A percentile compares a stretch with the other conserved stretches of the same genome.
Conservation (phyloP, 2,113 vertebrate genomes). For the Odocoileus virginianus region DNA sequence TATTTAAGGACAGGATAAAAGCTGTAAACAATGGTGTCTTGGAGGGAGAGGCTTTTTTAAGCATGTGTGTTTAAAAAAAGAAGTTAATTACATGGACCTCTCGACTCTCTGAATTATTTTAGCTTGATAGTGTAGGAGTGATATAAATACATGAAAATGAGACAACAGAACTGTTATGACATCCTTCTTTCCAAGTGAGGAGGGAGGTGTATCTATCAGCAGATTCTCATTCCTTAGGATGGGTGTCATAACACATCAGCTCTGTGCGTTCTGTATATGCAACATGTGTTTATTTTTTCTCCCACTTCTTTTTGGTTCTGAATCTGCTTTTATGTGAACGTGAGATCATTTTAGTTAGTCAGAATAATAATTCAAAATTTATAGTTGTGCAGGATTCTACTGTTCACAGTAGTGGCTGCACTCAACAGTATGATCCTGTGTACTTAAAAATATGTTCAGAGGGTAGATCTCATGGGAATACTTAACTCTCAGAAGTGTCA, state of each 20-base stretch:
- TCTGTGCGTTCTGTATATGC: not conserved
- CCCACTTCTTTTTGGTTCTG: not conserved
- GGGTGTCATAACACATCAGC: slow-evolving; percentile 37
- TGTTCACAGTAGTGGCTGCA: not conserved
- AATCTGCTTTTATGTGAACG: slow-evolving; percentile 46
- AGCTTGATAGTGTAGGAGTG: slow-evolving; percentile 9
- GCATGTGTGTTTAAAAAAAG: not conserved
- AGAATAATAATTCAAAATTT: slow-evolving; percentile 30
- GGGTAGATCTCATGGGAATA: not conserved
- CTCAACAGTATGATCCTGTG: not conserved
- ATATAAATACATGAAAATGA: slow-evolving; percentile 11
- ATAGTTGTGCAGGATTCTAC: not conserved
- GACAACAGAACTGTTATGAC: not conserved
- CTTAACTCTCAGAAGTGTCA: not conserved
- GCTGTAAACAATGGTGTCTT: not conserved
- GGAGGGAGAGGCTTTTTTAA: not conserved
- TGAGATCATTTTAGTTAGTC: not conserved
- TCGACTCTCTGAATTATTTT: not conserved
- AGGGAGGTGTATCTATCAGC: not conserved
- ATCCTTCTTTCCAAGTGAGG: slow-evolving; percentile 9
- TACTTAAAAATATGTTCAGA: not conserved
- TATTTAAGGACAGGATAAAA: not conserved
- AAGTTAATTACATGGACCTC: not conserved
- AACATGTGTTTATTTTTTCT: slow-evolving; percentile 4
- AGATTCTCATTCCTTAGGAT: not conserved